phyloP scores from a whole-genome alignment of 2,888 invertebrate genomes.

The Tolmerus cingulatus region DNA sequence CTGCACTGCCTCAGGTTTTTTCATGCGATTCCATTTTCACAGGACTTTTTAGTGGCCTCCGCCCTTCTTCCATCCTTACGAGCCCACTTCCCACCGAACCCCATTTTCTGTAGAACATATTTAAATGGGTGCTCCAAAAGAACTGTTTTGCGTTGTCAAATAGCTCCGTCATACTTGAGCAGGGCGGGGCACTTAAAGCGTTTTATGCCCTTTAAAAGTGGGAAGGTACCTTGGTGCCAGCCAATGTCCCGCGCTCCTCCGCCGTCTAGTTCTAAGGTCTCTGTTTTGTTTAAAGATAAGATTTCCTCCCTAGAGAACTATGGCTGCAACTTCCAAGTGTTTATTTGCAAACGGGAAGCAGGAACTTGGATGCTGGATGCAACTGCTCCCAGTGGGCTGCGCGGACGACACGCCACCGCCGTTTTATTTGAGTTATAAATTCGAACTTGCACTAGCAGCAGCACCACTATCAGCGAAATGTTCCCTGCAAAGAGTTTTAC shows the following conservation, averaged over 20 bases:
- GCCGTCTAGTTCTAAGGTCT: background rate
- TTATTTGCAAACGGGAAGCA: background rate
- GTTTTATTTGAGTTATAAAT: background rate
- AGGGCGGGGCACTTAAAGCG: background rate
- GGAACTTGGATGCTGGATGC: background rate
- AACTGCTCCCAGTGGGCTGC: background rate
- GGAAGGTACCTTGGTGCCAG: background rate
- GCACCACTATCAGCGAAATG: background rate
- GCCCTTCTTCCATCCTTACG: background rate
- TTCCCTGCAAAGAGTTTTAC: background rate
- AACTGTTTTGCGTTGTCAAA: background rate
- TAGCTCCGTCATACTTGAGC: background rate
- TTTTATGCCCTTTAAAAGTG: background rate
- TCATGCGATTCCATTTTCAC: background rate
- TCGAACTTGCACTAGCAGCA: background rate
- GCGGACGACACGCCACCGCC: background rate
- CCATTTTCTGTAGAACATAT: background rate
- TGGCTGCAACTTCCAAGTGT: background rate
- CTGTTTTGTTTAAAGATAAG: background rate
- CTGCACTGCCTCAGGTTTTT: background rate
- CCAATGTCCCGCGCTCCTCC: background rate
- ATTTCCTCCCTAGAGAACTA: background rate
- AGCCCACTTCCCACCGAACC: background rate
- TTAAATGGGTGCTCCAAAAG: background rate
- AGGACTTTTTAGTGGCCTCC: background rate